phyloP scores from a whole-genome alignment of 2,113 vertebrate species.

The Oncorhynchus gorbuscha region DNA sequence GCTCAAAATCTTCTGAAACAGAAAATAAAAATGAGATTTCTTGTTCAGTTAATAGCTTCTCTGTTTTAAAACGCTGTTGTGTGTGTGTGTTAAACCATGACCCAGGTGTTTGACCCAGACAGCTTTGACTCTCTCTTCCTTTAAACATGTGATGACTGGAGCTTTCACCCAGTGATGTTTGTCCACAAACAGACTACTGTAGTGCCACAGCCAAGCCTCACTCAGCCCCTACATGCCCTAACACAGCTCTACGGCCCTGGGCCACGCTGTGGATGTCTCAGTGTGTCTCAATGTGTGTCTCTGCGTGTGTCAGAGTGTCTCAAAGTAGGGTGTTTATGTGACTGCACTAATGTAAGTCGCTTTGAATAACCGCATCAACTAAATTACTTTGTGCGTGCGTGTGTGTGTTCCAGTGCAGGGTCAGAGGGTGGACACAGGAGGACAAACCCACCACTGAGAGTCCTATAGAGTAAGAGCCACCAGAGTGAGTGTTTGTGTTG shows the following conservation, averaged over 20 bases:
- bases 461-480: slow-evolving; percentile 52
- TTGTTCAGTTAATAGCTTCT: not conserved
- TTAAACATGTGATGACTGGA: slow-evolving; percentile 55
- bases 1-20: not conserved
- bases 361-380: no score
- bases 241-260: slow-evolving; percentile 57
- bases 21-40: not conserved
- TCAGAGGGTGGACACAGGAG: slow-evolving; percentile 62
- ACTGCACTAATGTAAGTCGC: slow-evolving; percentile 24
- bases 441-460: slow-evolving; percentile 48
- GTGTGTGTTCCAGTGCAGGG: slow-evolving; percentile 62
- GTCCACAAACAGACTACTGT: slow-evolving; percentile 60
- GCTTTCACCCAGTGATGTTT: slow-evolving; percentile 57
- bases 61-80: not conserved
- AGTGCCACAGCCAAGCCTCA: slow-evolving; percentile 48
- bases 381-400: not conserved
- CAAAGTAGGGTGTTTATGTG: slow-evolving; percentile 40
- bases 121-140: not conserved
- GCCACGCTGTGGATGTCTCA: slow-evolving; percentile 33
- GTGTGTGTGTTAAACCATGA: no score
- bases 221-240: slow-evolving; percentile 58
- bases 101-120: not conserved
- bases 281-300: not conserved
- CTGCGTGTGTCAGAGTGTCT: no score
- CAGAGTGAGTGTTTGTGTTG: slow-evolving; percentile 52